A percentile compares a stretch with the other conserved stretches of the same genome.
Evolutionary conservation across 2,888 invertebrate species (phyloP).

Genomic region (Pilophorus perplexus): DNA sequence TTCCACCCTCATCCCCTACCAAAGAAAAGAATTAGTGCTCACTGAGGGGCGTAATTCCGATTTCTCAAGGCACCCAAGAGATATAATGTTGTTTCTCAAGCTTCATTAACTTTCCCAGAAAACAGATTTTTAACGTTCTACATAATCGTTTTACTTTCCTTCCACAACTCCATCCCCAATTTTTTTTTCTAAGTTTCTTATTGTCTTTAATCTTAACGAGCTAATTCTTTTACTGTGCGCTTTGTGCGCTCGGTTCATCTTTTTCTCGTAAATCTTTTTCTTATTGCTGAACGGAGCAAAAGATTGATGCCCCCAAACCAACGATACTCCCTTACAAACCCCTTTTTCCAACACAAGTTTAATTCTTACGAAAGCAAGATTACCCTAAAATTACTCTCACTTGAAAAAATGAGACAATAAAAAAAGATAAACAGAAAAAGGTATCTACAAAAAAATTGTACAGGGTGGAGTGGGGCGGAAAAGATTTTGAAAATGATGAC

Average conservation of each 20-base stretch:
- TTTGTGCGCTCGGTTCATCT: background rate
- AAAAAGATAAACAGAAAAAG: too few species aligned
- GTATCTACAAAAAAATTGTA: too few species aligned
- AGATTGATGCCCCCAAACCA: slow-evolving; percentile 25
- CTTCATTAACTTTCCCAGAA: slow-evolving; percentile 36
- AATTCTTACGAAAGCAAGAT: too few species aligned
- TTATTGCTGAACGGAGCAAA: background rate
- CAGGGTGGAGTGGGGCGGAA: too few species aligned
- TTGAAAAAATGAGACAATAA: too few species aligned
- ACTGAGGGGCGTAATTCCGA: slow-evolving; percentile 36
- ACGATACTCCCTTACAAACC: too few species aligned
- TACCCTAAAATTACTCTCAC: too few species aligned
- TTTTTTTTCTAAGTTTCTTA: background rate
- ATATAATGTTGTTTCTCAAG: slow-evolving; percentile 38
- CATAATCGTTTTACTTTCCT: slow-evolving; percentile 38
- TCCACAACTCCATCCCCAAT: slow-evolving; percentile 10
- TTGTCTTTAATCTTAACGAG: slow-evolving; percentile 40
- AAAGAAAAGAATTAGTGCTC: slow-evolving; percentile 30
- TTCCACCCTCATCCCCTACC: background rate
- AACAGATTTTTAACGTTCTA: slow-evolving; percentile 39
- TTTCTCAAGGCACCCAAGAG: slow-evolving; percentile 20
- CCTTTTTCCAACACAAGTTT: too few species aligned
- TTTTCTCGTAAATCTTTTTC: slow-evolving; percentile 20
- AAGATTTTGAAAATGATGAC: too few species aligned
- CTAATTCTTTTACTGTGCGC: slow-evolving; percentile 25